These are phyloP conservation scores for Rousettus leschenaultii DNA, from an alignment of 2,113 vertebrate species.

Conservation along the genomic window DNA sequence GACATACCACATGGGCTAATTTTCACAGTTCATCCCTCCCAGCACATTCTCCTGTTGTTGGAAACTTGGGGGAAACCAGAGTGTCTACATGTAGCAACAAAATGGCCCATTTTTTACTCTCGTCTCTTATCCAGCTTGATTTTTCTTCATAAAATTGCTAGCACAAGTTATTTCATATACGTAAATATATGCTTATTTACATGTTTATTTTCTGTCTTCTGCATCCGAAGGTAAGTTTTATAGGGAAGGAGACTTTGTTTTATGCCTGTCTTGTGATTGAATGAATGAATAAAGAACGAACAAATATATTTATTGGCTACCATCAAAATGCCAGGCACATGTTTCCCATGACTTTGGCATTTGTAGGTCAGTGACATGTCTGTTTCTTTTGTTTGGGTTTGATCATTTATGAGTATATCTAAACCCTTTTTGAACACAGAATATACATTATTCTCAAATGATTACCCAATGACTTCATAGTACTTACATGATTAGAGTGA, in stretches of 20 bases:
- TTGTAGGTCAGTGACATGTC: background rate
- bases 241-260: slow-evolving; percentile 16
- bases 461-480: background rate
- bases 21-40: background rate
- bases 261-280: slow-evolving; percentile 14
- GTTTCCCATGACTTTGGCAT: background rate
- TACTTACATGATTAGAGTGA: background rate
- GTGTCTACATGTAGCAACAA: background rate
- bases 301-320: background rate
- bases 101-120: background rate
- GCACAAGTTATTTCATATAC: background rate
- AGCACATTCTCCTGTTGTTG: background rate
- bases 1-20: background rate
- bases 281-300: background rate
- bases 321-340: background rate
- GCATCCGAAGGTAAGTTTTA: slow-evolving; percentile 13
- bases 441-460: background rate
- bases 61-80: background rate
- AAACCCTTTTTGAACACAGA: background rate
- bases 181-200: background rate
- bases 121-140: background rate
- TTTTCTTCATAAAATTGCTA: background rate
- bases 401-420: background rate
- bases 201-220: slow-evolving; percentile 6
- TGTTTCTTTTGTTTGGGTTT: background rate